phyloP scores from a whole-genome alignment of 2,113 vertebrate species.

The Gopherus flavomarginatus region DNA sequence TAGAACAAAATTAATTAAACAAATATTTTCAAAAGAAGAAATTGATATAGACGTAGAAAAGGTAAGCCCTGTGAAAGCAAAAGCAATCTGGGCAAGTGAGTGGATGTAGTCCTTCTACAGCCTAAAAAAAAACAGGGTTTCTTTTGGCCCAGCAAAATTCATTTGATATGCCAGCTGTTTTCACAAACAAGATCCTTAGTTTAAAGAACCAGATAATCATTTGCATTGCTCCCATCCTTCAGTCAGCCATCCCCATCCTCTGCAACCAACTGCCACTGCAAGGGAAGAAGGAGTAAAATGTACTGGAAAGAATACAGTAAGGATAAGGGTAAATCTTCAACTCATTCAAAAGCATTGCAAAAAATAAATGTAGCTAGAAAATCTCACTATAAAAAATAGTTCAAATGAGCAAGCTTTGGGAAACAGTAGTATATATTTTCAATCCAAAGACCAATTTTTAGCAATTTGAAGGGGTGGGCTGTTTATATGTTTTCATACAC shows the following conservation, averaged over 20 bases:
- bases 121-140: background rate
- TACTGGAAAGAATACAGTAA: background rate
- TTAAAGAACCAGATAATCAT: background rate
- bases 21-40: background rate
- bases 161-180: background rate
- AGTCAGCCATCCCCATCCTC: background rate
- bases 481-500: background rate
- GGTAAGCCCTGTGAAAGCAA: constrained; percentile 27
- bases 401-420: background rate
- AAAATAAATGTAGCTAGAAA: background rate
- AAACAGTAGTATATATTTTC: background rate
- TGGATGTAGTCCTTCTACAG: background rate
- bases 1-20: background rate
- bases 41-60: background rate
- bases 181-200: background rate
- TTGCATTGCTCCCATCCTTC: background rate
- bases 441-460: background rate
- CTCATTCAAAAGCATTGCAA: background rate
- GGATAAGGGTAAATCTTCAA: background rate
- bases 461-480: background rate
- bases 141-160: background rate
- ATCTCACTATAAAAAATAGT: background rate
- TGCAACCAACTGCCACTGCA: background rate
- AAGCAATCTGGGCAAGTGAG: background rate
- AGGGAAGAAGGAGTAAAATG: background rate